Percentiles rank a stretch among this genome's conserved stretches.
These are phyloP conservation scores for Parazoanthus atlanticus DNA, from an alignment of 92 coral and sea anemone species.

Conservation along the genomic window DNA sequence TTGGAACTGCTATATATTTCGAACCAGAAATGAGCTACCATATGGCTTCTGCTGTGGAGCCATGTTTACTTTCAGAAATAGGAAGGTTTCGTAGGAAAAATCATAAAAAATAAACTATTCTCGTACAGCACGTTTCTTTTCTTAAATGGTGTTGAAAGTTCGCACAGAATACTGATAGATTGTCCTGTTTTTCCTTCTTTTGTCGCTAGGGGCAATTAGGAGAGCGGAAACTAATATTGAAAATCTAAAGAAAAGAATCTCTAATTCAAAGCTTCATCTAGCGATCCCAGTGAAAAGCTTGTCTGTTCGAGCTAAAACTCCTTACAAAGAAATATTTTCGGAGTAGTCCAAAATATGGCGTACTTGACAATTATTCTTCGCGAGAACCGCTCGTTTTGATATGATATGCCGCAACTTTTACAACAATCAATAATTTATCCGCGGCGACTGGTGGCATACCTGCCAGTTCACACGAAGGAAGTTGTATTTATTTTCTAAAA, in stretches of 20 bases:
- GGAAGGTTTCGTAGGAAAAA: conserved; percentile 41
- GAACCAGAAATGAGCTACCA: not conserved
- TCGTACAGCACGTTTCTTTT: conserved; percentile 11
- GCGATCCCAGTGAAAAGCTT: not conserved
- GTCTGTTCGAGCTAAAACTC: not conserved
- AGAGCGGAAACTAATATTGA: conserved; percentile 21
- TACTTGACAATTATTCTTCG: not conserved
- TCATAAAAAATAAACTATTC: conserved; percentile 33
- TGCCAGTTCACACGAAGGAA: not conserved
- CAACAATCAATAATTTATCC: conserved; percentile 43
- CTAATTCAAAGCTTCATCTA: not conserved
- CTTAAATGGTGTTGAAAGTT: not conserved
- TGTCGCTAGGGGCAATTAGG: conserved; percentile 21
- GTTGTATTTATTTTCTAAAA: not conserved
- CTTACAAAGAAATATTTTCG: not conserved
- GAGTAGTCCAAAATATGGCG: not conserved
- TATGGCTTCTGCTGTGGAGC: not conserved
- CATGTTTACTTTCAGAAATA: conserved; percentile 5
- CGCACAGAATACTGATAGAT: conserved; percentile 29
- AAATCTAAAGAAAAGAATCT: not conserved
- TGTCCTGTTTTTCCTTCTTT: not conserved
- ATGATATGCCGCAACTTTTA: conserved; percentile 24
- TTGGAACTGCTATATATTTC: not conserved
- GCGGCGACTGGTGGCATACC: conserved; percentile 33
- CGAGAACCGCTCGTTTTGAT: conserved; percentile 4